Evolutionary conservation across 2,113 vertebrate genomes (phyloP), one percentile per base, ranked within the genome.

Genomic region (Oreochromis spilurus): DNA sequence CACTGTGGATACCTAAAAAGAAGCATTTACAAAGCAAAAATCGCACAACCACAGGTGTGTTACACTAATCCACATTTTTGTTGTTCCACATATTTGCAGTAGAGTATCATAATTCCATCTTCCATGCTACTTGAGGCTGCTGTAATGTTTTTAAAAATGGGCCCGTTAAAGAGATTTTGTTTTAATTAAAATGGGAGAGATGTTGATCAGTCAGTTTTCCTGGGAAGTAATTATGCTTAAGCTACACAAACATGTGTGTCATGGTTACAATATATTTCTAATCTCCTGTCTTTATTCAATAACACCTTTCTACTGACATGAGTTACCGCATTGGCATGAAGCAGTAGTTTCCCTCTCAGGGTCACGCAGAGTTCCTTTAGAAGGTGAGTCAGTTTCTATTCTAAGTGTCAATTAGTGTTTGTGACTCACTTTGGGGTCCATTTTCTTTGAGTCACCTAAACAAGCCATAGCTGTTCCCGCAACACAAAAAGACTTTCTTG

Each of bases 361-460:
- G 93, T 94, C 91, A 94, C 12, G 26, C 57, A 87, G 84, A 94
- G 92, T 92, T 92, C 91, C 70, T 83, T 77, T 50, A 36, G 58
- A 87, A 82, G 82, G 83, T 92, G 89, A 93, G 78, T 93, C 93
- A 86, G 82, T 91, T 92, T 86, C 77, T 86, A 80, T 70, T 85
- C 88, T 45, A 24, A 81, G 83, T 90, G 87, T 92, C 88, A 91
- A 88, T 91, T 92, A 93, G 57, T 38, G 85, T 87, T 53, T 78
- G 87, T 95, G 93, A 95, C 86, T 95, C 94, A 94, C 31, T 52
- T 79, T 87, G 54, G 55, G 86, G 84, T 55, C 70, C 29, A 90
- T 92, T 91, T 90, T 88, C 84, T 88, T 34, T 5, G 95, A 93
- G 89, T 95, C 94, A 96, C 84, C 89, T 62, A n/a, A 21, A 91